Evolutionary conservation across 2,888 invertebrate genomes (phyloP), one percentile per base, ranked within the genome.

Genomic region (Calephelis perditalis): DNA sequence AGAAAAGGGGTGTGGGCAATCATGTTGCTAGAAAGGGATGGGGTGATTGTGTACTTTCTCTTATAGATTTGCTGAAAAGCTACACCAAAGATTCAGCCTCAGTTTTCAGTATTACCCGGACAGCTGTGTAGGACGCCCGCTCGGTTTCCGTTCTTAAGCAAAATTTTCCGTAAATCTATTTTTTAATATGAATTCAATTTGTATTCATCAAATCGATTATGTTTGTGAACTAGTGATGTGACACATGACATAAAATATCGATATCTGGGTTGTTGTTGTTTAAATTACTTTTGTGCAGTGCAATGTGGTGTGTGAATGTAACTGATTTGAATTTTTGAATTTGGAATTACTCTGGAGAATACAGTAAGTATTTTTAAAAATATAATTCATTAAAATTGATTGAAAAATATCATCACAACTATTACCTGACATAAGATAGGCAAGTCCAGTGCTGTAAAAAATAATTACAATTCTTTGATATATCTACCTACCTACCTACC

Each of bases 41-140:
- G 71, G 49, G 36, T 67, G 63, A 65, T 66, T 78, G 74, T 81
- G 78, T 81, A 82, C 79, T 82, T 82, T 83, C 84, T 77, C 79
- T 79, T 87, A 86, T 87, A 86, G 88, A 88, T 88, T 83, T 84
- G 80, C 81, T 81, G 81, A 84, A 84, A 40, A 83, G 79, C 83
- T 78, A 74, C 71, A 73, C 70, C 69, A 71, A 71, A 71, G 65
- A 65, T 70, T 68, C 67, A 68, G 69, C 65, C 68, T 70, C 67
- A 68, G 67, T 68, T 71, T 71, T 72, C 75, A 75, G 76, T 76
- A 62, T 67, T 65, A 66, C 57, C 62, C 64, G 59, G 60, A 61
- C 65, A 62, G 59, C 60, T 43, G 68, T 7, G 35, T 63, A 26
- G 67, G 61, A 66, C 46, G 69, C 70, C 12, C 59, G 63, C 62